A percentile compares a stretch with the other conserved stretches of the same genome.
Evolutionary conservation across 2,888 invertebrate species (phyloP).

Genomic region (Melanophora roralis): DNA sequence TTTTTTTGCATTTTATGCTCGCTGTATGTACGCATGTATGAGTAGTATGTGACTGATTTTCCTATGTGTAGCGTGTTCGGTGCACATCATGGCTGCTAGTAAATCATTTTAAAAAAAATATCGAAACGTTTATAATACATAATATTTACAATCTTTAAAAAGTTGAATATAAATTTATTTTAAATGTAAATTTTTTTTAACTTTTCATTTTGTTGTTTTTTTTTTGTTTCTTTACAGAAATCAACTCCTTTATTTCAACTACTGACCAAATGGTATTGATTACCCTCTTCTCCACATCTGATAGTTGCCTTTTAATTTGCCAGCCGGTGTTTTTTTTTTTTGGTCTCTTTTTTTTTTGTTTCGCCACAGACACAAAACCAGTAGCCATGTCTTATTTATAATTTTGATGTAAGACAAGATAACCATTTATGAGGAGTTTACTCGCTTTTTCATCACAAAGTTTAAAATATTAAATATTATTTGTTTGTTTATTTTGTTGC

Average conservation of each 20-base stretch:
- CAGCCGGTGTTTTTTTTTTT: no score
- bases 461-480: background rate
- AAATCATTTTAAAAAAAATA: conserved; percentile 63
- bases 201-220: conserved; percentile 10
- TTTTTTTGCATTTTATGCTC: background rate
- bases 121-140: conserved; percentile 41
- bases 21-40: background rate
- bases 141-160: conserved; percentile 49
- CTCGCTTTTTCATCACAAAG: conserved; percentile 58
- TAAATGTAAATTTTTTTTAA: conserved; percentile 16
- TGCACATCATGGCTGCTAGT: conserved; percentile 61
- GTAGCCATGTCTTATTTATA: conserved; percentile 60
- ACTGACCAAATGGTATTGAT: conserved; percentile 31
- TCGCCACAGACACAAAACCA: conserved; percentile 50
- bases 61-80: conserved; percentile 55
- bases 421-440: conserved; percentile 62
- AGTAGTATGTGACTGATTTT: conserved; percentile 2
- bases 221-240: background rate
- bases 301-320: conserved; percentile 32
- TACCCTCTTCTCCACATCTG: background rate
- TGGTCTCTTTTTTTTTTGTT: no score
- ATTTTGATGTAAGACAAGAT: conserved; percentile 63
- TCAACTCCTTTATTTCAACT: background rate
- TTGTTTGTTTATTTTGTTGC: background rate
- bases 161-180: conserved; percentile 22